These are phyloP conservation scores for Zygaena filipendulae DNA, from an alignment of 2,888 invertebrate genomes.

Conservation along the genomic window DNA sequence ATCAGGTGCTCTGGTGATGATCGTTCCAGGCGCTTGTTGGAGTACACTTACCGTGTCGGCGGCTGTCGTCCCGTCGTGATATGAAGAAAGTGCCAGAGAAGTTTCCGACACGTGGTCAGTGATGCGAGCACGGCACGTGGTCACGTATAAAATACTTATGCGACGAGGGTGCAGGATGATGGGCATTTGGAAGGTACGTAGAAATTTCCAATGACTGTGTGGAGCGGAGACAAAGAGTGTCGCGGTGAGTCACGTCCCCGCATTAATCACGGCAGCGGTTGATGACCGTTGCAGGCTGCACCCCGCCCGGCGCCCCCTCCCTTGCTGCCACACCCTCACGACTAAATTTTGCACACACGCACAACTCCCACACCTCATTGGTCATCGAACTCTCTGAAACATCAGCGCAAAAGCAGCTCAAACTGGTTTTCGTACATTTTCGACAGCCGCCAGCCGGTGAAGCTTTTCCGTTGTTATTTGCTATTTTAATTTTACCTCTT, in stretches of 20 bases:
- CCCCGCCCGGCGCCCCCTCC: constrained; percentile 34
- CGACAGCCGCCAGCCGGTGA: constrained; percentile 35
- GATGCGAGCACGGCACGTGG: too few species aligned
- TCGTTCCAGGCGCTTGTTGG: constrained; percentile 97
- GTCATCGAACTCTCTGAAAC: constrained; percentile 60
- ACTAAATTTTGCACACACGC: constrained; percentile 41
- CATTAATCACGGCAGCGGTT: constrained; percentile 38
- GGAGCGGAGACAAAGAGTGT: constrained; percentile 40
- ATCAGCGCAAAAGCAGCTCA: constrained; percentile 53
- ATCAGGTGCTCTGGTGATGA: constrained; percentile 98
- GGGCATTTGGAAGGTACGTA: constrained; percentile 24
- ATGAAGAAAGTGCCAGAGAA: constrained; percentile 6
- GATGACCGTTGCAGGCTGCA: constrained; percentile 45
- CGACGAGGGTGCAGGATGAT: constrained; percentile 19
- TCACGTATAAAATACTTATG: background rate
- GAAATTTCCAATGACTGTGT: constrained; percentile 18
- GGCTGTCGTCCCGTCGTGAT: constrained; percentile 39
- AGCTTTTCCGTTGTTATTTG: too few species aligned
- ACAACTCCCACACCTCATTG: constrained; percentile 36
- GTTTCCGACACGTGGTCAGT: constrained; percentile 28
- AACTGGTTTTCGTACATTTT: constrained; percentile 60
- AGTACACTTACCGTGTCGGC: constrained; percentile 96
- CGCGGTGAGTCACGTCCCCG: constrained; percentile 44
- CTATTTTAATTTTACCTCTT: too few species aligned
- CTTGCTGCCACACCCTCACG: constrained; percentile 41